phyloP scores from a whole-genome alignment of 2,888 invertebrate species.

The Dorcus hopei region DNA sequence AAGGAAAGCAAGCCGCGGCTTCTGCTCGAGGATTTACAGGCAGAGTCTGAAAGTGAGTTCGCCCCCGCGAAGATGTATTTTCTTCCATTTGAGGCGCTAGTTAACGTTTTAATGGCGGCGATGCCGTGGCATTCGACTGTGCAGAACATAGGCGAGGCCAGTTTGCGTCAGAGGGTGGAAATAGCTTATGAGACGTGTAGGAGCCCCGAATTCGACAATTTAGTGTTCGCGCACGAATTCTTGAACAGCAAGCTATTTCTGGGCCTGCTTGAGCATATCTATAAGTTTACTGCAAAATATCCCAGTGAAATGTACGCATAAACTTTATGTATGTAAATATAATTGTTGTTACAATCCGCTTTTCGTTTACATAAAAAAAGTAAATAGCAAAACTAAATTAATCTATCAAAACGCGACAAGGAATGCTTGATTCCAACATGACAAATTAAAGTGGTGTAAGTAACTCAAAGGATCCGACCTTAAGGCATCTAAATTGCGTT shows the following conservation, averaged over 20 bases:
- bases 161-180: slow-evolving; percentile 37
- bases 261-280: slow-evolving; percentile 29
- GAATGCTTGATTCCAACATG: no score
- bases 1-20: background rate
- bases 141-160: slow-evolving; percentile 33
- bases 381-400: no score
- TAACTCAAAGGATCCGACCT: no score
- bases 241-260: slow-evolving; percentile 33
- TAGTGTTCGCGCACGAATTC: slow-evolving; percentile 40
- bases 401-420: no score
- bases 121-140: slow-evolving; percentile 40
- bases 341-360: no score
- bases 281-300: slow-evolving; percentile 34
- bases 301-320: slow-evolving; percentile 25
- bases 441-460: no score
- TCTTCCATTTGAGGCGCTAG: slow-evolving; percentile 35
- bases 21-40: background rate
- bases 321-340: background rate
- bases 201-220: slow-evolving; percentile 34
- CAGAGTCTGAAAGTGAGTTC: slow-evolving; percentile 20
- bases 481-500: no score
- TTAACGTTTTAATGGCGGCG: slow-evolving; percentile 35
- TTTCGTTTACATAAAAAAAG: no score
- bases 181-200: slow-evolving; percentile 34
- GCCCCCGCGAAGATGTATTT: slow-evolving; percentile 29